Conservation (phyloP, 2,888 invertebrate species). For the Orgyia antiqua region DNA sequence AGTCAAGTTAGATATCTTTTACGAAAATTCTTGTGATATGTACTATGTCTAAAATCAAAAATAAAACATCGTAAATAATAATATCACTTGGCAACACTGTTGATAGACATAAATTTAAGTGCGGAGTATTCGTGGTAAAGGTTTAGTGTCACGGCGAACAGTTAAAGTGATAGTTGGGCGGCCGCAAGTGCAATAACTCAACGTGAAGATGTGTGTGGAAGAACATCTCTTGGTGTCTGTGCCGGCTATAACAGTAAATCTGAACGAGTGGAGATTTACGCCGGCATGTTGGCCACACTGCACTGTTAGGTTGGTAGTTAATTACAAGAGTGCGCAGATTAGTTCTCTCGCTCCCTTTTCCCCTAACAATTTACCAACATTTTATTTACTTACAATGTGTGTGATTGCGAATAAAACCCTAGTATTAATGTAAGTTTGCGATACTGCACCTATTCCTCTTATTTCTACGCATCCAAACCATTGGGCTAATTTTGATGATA, state of each 20-base stretch:
- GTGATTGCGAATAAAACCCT: too few species aligned
- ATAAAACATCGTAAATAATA: too few species aligned
- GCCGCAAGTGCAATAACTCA: slow-evolving; percentile 47
- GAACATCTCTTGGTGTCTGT: slow-evolving; percentile 44
- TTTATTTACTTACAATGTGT: too few species aligned
- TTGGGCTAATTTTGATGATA: too few species aligned
- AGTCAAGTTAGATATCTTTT: too few species aligned
- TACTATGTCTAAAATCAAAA: too few species aligned
- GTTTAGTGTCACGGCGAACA: slow-evolving; percentile 36
- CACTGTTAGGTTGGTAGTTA: slow-evolving; percentile 51
- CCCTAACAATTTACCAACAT: too few species aligned
- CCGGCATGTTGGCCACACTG: slow-evolving; percentile 32
- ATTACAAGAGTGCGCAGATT: slow-evolving; percentile 67
- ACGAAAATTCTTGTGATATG: too few species aligned
- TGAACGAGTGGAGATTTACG: slow-evolving; percentile 65
- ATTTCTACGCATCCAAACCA: too few species aligned
- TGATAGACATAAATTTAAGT: slow-evolving; percentile 23
- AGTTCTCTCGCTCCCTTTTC: slow-evolving; percentile 29
- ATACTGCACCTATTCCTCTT: too few species aligned
- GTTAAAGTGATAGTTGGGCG: slow-evolving; percentile 44
- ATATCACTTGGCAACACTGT: slow-evolving; percentile 18
- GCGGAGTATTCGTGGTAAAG: slow-evolving; percentile 22
- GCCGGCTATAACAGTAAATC: slow-evolving; percentile 69
- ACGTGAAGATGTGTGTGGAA: slow-evolving; percentile 38
- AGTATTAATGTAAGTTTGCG: too few species aligned